phyloP scores from a whole-genome alignment of 2,113 vertebrate genomes.

The Willisornis vidua region DNA sequence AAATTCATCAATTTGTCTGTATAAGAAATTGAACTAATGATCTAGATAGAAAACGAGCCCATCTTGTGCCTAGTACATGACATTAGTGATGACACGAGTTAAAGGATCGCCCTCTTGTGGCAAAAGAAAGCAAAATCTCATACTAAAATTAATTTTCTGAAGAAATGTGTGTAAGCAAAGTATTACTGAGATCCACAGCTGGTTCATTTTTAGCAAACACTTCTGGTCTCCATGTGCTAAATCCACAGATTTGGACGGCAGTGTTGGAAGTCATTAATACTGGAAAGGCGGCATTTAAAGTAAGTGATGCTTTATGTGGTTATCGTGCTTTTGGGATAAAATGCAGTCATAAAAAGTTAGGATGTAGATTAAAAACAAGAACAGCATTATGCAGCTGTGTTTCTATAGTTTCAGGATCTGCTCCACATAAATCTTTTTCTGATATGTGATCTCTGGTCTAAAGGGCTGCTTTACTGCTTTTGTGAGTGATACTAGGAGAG shows the following conservation, averaged over 20 bases:
- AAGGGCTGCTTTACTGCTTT: neutral
- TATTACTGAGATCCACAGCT: neutral
- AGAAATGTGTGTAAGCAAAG: neutral
- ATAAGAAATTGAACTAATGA: neutral
- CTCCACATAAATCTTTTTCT: neutral
- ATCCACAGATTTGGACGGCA: neutral
- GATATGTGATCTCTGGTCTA: neutral
- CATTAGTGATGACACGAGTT: neutral
- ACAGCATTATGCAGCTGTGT: neutral
- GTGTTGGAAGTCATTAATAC: neutral
- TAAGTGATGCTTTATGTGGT: neutral
- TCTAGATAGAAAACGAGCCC: neutral
- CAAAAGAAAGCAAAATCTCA: neutral
- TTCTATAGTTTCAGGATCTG: neutral
- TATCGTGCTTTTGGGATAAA: neutral
- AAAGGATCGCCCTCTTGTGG: slow-evolving; percentile 68
- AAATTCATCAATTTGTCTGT: neutral
- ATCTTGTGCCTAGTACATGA: neutral
- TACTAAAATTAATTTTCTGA: neutral
- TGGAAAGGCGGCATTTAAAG: neutral
- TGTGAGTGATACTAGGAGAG: neutral
- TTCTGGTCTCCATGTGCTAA: neutral
- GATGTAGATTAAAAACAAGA: neutral
- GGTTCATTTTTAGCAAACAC: neutral
- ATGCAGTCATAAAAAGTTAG: neutral